These are phyloP conservation scores for Petrocephalus schoutedeni DNA, from an alignment of 2,797 vertebrate genomes.

Conservation along the genomic window DNA sequence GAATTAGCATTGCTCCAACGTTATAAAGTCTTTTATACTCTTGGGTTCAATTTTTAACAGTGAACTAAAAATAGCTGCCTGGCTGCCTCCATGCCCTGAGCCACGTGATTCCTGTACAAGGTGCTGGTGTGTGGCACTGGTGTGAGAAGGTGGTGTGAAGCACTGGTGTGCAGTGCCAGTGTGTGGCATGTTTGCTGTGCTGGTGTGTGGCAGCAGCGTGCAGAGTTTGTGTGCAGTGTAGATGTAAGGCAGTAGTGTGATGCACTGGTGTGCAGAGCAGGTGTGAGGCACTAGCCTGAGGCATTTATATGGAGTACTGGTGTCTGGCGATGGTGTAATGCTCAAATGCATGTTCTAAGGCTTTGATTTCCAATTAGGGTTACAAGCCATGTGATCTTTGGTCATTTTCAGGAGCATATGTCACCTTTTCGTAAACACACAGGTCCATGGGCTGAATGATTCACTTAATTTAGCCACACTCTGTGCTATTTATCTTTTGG, in stretches of 20 bases:
- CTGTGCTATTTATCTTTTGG: background rate
- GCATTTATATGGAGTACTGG: background rate
- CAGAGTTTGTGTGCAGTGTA: too few relatives aligned
- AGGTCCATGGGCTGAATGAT: background rate
- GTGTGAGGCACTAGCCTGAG: background rate
- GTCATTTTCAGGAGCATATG: conserved; percentile 35
- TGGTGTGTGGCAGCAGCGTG: background rate
- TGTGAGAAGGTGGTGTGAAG: background rate
- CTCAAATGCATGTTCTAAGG: background rate
- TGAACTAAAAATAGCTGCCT: too few relatives aligned
- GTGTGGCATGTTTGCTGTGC: background rate
- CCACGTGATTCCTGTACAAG: too few relatives aligned
- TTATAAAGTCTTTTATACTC: too few relatives aligned
- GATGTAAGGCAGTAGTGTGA: background rate
- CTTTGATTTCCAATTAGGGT: background rate
- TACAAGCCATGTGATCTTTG: background rate
- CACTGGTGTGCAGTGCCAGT: background rate
- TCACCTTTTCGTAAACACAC: conserved; percentile 32
- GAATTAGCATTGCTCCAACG: too few relatives aligned
- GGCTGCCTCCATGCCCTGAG: too few relatives aligned
- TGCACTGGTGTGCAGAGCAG: background rate
- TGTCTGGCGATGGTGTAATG: background rate
- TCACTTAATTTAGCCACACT: background rate
- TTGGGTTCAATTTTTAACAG: too few relatives aligned
- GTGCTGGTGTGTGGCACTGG: too few relatives aligned